A percentile compares a stretch with the other conserved stretches of the same genome.
Conservation (phyloP, 1,140 invertebrate species). For the Frieseomelitta varia region DNA sequence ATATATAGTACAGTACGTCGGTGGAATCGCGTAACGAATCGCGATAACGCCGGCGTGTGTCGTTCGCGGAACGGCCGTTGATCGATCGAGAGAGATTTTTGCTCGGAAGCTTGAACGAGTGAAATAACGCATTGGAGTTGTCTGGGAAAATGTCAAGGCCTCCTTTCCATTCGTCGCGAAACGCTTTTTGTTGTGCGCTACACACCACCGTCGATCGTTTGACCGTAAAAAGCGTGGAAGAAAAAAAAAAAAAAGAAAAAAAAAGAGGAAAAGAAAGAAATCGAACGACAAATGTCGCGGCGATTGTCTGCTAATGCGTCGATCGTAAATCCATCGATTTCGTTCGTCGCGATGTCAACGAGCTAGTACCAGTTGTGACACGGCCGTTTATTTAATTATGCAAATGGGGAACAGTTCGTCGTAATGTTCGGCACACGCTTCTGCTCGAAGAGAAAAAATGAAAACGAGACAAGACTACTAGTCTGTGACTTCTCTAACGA, state of each 20-base stretch:
- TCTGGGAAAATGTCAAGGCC: slow-evolving; percentile 56
- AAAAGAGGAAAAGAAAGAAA: neutral
- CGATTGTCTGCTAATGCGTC: slow-evolving; percentile 29
- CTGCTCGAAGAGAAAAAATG: neutral
- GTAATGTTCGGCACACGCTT: neutral
- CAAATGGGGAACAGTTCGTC: slow-evolving; percentile 4
- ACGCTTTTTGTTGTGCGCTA: slow-evolving; percentile 40
- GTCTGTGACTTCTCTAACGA: neutral
- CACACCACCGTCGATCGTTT: neutral
- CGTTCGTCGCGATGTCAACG: neutral
- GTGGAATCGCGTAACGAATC: slow-evolving; percentile 12
- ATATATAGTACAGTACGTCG: neutral
- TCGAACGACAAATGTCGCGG: slow-evolving; percentile 15
- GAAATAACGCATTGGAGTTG: slow-evolving; percentile 28
- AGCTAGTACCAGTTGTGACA: neutral
- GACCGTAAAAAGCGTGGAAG: neutral
- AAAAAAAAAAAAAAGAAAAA: neutral
- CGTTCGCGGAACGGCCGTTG: neutral
- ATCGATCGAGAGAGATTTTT: slow-evolving; percentile 14
- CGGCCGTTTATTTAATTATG: slow-evolving; percentile 37
- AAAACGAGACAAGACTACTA: neutral
- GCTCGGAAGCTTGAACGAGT: neutral
- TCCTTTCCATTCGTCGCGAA: slow-evolving; percentile 46
- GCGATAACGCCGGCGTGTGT: slow-evolving; percentile 12
- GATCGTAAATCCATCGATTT: slow-evolving; percentile 46